Percentiles rank a stretch among this genome's conserved stretches.
phyloP scores from a whole-genome alignment of 92 coral and sea anemone species.

The Chrysogorgia sp. region DNA sequence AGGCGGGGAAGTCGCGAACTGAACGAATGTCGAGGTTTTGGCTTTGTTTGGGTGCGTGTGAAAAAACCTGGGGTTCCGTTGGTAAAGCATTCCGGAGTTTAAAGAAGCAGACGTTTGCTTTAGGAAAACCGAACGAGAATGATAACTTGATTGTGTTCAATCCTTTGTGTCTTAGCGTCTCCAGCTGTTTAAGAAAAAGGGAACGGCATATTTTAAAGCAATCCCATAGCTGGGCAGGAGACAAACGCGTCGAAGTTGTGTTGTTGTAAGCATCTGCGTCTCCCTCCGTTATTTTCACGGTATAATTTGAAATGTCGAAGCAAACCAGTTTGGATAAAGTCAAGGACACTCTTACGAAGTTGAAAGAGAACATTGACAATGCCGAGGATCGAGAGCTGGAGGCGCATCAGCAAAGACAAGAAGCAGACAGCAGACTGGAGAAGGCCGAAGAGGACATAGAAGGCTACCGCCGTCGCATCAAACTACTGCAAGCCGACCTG shows the following conservation, averaged over 20 bases:
- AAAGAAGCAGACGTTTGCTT: slow-evolving; percentile 23
- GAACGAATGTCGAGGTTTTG: background rate
- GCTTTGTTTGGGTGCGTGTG: too few species aligned
- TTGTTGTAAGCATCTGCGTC: background rate
- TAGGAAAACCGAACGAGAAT: background rate
- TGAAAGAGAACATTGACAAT: slow-evolving; percentile 67
- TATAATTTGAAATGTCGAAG: slow-evolving; percentile 4
- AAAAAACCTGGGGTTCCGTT: background rate
- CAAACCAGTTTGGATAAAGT: slow-evolving; percentile 43
- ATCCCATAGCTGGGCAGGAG: background rate
- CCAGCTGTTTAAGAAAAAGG: slow-evolving; percentile 1
- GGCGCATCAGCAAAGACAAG: slow-evolving; percentile 45
- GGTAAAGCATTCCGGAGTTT: background rate
- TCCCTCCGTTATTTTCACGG: background rate
- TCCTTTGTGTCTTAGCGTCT: slow-evolving; percentile 6
- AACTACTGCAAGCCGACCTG: slow-evolving; percentile 50
- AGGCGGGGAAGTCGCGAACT: too few species aligned
- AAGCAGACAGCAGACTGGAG: slow-evolving; percentile 32
- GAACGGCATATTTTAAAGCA: background rate
- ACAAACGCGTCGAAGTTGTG: slow-evolving; percentile 6
- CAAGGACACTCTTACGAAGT: slow-evolving; percentile 62
- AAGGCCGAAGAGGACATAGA: slow-evolving; percentile 67
- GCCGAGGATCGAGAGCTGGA: slow-evolving; percentile 71
- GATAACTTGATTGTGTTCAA: background rate
- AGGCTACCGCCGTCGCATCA: slow-evolving; percentile 73